Conservation (phyloP, 2,113 vertebrate species). For the Sialia sialis region DNA sequence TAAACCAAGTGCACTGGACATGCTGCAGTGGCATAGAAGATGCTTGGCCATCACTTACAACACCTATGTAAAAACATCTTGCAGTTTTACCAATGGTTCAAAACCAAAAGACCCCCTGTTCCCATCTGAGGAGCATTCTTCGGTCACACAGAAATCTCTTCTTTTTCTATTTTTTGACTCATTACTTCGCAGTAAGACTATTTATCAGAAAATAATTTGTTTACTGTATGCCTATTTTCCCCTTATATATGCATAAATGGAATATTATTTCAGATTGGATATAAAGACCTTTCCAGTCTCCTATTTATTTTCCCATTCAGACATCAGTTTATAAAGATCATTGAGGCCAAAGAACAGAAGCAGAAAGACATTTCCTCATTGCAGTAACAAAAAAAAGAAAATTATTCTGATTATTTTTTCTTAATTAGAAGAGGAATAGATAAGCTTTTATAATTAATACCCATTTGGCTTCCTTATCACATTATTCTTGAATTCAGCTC, state of each 20-base stretch:
- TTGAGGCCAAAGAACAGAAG: neutral
- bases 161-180: neutral
- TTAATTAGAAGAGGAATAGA: neutral
- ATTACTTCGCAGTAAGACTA: neutral
- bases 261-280: neutral
- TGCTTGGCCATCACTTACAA: rapidly evolving
- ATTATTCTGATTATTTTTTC: neutral
- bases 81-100: neutral
- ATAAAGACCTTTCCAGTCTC: neutral
- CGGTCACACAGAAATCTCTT: neutral
- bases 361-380: neutral
- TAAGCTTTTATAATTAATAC: neutral
- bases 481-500: neutral
- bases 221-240: neutral
- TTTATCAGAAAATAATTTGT: neutral
- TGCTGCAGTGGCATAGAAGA: neutral
- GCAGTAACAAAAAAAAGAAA: neutral
- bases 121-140: neutral
- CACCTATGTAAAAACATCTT: neutral
- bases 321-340: neutral
- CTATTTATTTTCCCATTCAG: neutral
- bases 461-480: neutral
- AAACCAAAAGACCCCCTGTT: neutral
- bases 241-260: neutral
- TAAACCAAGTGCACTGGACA: rapidly evolving